A percentile compares a stretch with the other conserved stretches of the same genome.
phyloP scores from a whole-genome alignment of 64 coral and sea anemone genomes.

The Anthopleura sola region DNA sequence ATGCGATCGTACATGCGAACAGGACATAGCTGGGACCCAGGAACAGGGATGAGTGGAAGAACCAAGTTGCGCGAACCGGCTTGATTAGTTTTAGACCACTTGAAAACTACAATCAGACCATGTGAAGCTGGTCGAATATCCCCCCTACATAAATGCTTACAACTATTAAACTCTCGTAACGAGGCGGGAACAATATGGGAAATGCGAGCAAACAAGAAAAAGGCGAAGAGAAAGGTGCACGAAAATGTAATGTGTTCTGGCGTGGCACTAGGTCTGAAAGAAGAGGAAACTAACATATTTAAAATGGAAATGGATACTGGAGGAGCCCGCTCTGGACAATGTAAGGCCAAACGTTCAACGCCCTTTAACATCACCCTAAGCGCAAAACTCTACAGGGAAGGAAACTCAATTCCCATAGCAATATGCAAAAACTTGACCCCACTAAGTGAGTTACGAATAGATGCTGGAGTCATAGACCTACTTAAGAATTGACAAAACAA shows the following conservation, averaged over 20 bases:
- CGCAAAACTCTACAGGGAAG: background rate
- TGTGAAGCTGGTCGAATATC: conserved; percentile 13
- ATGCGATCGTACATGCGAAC: too few relatives aligned
- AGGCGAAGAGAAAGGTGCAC: conserved; percentile 10
- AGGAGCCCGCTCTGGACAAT: background rate
- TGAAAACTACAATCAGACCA: too few relatives aligned
- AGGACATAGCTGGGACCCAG: too few relatives aligned
- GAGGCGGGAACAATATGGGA: conserved; percentile 8
- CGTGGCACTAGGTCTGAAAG: background rate
- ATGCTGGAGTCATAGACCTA: conserved; percentile 6
- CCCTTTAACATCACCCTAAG: background rate
- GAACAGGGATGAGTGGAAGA: too few relatives aligned
- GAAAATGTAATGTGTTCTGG: background rate
- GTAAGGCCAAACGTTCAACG: background rate
- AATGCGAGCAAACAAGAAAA: conserved; percentile 22
- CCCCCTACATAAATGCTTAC: conserved; percentile 6
- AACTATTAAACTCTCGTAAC: background rate
- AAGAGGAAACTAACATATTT: background rate
- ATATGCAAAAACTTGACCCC: conserved; percentile 27
- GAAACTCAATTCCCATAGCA: background rate
- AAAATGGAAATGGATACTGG: background rate
- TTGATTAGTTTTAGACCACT: too few relatives aligned
- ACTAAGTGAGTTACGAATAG: conserved; percentile 33
- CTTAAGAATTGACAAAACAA: conserved; percentile 29
- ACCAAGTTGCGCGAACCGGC: too few relatives aligned